phyloP scores from a whole-genome alignment of 2,797 vertebrate genomes.

The Mormyrus proboscirostris region DNA sequence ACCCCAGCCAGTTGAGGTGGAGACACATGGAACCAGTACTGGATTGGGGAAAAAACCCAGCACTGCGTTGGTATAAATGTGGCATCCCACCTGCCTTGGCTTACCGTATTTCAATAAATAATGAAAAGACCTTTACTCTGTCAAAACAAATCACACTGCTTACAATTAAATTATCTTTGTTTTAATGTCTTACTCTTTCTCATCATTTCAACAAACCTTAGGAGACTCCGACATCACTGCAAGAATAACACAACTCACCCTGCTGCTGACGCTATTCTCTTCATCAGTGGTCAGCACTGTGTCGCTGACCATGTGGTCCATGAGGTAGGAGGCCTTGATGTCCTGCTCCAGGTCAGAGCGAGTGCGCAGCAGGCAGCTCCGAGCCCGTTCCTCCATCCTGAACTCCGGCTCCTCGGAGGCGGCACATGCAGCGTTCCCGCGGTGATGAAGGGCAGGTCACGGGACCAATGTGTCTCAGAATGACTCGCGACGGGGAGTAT shows the following conservation, averaged over 20 bases:
- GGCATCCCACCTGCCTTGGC: background rate
- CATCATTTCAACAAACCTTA: background rate
- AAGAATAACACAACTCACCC: conserved; percentile 54
- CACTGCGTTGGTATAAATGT: background rate
- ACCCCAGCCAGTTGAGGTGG: background rate
- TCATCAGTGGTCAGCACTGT: conserved; percentile 71
- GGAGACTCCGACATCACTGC: background rate
- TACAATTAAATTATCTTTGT: background rate
- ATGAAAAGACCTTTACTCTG: background rate
- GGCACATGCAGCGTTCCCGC: conserved; percentile 11
- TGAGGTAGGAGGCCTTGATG: conserved; percentile 82
- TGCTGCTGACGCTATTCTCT: conserved; percentile 71
- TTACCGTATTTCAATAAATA: background rate
- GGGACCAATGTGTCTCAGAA: background rate
- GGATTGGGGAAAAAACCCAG: background rate
- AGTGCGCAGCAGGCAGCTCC: conserved; percentile 75
- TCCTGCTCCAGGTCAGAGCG: conserved; percentile 76
- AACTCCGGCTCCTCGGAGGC: background rate
- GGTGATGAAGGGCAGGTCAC: background rate
- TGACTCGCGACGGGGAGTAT: background rate
- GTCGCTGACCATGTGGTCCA: conserved; percentile 89
- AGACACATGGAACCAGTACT: background rate
- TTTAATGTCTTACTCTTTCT: background rate
- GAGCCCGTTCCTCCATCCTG: conserved; percentile 73
- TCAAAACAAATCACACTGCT: background rate